These are phyloP conservation scores for Philonicus albiceps DNA, from an alignment of 2,888 invertebrate species.

Conservation along the genomic window DNA sequence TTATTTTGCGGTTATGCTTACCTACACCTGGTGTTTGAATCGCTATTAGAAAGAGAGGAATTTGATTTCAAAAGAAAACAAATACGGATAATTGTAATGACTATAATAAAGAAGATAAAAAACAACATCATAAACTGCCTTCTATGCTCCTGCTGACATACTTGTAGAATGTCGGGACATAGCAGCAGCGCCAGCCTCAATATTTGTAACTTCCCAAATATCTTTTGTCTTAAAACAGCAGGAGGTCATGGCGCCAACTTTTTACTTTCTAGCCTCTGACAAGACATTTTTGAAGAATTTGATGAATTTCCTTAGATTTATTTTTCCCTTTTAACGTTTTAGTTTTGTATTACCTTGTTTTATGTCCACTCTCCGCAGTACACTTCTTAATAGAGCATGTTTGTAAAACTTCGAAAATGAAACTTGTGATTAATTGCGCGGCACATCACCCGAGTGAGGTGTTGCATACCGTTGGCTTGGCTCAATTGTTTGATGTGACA, in stretches of 20 bases:
- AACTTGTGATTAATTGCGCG: not conserved
- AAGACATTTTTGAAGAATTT: slow-evolving; percentile 39
- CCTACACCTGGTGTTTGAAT: not conserved
- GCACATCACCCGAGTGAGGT: not conserved
- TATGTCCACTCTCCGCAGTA: not conserved
- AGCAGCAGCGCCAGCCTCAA: not conserved
- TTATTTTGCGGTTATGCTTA: not conserved
- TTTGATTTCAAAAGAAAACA: slow-evolving; percentile 14
- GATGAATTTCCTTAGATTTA: slow-evolving; percentile 38
- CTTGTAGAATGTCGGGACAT: not conserved
- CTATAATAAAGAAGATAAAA: slow-evolving; percentile 30
- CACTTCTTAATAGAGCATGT: not conserved
- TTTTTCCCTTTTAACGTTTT: not conserved
- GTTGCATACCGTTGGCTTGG: not conserved
- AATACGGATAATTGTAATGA: slow-evolving; percentile 33
- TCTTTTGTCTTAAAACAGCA: slow-evolving; percentile 47
- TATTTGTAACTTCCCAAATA: slow-evolving; percentile 39
- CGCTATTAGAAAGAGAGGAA: not conserved
- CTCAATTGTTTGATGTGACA: not conserved
- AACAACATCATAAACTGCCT: not conserved
- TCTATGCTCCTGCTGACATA: not conserved
- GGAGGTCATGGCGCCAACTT: slow-evolving; percentile 50
- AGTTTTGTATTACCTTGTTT: not conserved
- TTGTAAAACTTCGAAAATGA: not conserved
- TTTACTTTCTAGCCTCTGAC: slow-evolving; percentile 39